These are phyloP conservation scores for Pyrocoelia pectoralis DNA, from an alignment of 2,888 invertebrate genomes.

Conservation along the genomic window DNA sequence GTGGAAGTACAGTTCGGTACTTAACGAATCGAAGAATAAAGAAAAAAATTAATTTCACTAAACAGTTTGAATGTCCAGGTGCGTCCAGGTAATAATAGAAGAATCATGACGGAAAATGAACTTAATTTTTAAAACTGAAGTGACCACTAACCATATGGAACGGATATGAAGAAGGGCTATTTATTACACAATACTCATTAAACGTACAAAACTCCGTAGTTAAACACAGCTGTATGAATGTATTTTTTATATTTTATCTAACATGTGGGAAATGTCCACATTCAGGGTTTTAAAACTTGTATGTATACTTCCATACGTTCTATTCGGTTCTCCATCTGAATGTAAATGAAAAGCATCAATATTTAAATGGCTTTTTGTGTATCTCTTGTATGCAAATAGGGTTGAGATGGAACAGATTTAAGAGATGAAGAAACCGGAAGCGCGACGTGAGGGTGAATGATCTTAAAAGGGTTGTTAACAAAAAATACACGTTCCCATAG, in stretches of 20 bases:
- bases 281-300: conserved; percentile 33
- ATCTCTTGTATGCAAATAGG: conserved; percentile 44
- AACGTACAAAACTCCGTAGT: conserved; percentile 36
- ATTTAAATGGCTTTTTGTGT: conserved; percentile 35
- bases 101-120: conserved; percentile 7
- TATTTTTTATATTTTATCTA: conserved; percentile 37
- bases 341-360: conserved; percentile 29
- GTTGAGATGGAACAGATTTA: conserved; percentile 37
- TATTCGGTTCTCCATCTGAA: conserved; percentile 17
- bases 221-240: conserved; percentile 44
- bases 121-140: conserved; percentile 32
- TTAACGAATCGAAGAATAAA: too few relatives aligned
- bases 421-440: conserved; percentile 44
- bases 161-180: conserved; percentile 36
- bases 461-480: conserved; percentile 39
- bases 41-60: too few relatives aligned
- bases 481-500: conserved; percentile 38
- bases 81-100: not conserved
- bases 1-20: too few relatives aligned
- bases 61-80: not conserved
- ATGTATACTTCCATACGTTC: conserved; percentile 33
- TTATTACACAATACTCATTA: conserved; percentile 41
- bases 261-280: conserved; percentile 47
- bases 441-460: conserved; percentile 38
- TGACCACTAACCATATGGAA: conserved; percentile 45